phyloP scores from a whole-genome alignment of 2,797 vertebrate genomes.

The Microctenopoma steveboyesi region DNA sequence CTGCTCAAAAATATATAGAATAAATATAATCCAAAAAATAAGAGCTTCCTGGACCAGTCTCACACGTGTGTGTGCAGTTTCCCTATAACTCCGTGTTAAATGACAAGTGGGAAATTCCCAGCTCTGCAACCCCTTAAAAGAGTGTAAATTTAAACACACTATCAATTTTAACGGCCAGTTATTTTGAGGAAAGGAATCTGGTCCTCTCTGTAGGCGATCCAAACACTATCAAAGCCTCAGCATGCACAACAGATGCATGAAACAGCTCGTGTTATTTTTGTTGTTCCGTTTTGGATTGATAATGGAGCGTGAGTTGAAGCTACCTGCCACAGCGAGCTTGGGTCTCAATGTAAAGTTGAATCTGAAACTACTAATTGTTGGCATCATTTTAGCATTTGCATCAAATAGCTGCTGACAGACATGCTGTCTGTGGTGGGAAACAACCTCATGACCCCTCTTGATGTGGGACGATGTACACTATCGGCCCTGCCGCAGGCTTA shows the following conservation, averaged over 20 bases:
- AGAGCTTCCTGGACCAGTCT: slow-evolving; percentile 5
- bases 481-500: slow-evolving; percentile 13
- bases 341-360: not conserved
- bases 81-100: slow-evolving; percentile 39
- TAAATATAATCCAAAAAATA: not conserved
- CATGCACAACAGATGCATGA: slow-evolving; percentile 57
- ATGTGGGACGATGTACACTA: slow-evolving; percentile 37
- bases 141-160: slow-evolving; percentile 58
- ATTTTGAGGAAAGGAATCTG: slow-evolving; percentile 64
- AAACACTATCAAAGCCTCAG: slow-evolving; percentile 67
- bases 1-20: not conserved
- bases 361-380: slow-evolving; percentile 35
- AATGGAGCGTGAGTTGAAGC: slow-evolving; percentile 40
- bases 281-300: slow-evolving; percentile 57
- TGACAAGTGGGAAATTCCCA: slow-evolving; percentile 43
- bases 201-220: slow-evolving; percentile 53
- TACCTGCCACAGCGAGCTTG: slow-evolving; percentile 11
- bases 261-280: slow-evolving; percentile 64
- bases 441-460: slow-evolving; percentile 41
- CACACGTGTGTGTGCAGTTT: slow-evolving; percentile 35
- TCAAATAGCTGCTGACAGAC: slow-evolving; percentile 21
- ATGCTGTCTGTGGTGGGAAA: slow-evolving; percentile 15
- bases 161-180: slow-evolving; percentile 62
- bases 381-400: slow-evolving; percentile 40
- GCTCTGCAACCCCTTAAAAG: slow-evolving; percentile 22